Evolutionary conservation across 2,888 invertebrate genomes (phyloP).

Genomic region (Boloria euphrosyne): DNA sequence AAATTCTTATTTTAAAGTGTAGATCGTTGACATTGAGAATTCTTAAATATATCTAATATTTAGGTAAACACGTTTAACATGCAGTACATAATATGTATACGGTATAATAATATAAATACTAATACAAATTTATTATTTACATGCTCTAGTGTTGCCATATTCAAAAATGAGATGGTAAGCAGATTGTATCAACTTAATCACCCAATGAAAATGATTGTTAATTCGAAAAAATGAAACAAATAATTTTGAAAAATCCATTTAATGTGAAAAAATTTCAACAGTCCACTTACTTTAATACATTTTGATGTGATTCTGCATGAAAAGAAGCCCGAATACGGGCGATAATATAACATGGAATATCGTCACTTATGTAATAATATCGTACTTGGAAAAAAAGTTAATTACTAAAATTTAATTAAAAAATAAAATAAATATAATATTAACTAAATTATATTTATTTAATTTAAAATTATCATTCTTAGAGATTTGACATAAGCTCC

Average conservation of each 20-base stretch:
- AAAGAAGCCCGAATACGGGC: slow-evolving; percentile 20
- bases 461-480: too few species aligned
- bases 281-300: slow-evolving; percentile 67
- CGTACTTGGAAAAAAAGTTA: background rate
- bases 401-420: too few species aligned
- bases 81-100: slow-evolving; percentile 12
- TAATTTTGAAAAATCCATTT: slow-evolving; percentile 58
- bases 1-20: too few species aligned
- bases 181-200: slow-evolving; percentile 77
- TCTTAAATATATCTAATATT: background rate
- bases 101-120: slow-evolving; percentile 13
- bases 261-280: slow-evolving; percentile 78
- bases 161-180: slow-evolving; percentile 59
- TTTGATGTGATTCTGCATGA: slow-evolving; percentile 13
- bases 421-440: too few species aligned
- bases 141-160: slow-evolving; percentile 43
- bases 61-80: background rate
- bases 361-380: background rate
- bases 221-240: slow-evolving; percentile 60
- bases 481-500: too few species aligned
- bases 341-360: background rate
- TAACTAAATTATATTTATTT: too few species aligned
- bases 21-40: too few species aligned
- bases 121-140: background rate
- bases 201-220: slow-evolving; percentile 48